A percentile compares a stretch with the other conserved stretches of the same genome.
phyloP scores from a whole-genome alignment of 37 sponge, comb jelly and placozoan species.

The Haliclona indistincta region DNA sequence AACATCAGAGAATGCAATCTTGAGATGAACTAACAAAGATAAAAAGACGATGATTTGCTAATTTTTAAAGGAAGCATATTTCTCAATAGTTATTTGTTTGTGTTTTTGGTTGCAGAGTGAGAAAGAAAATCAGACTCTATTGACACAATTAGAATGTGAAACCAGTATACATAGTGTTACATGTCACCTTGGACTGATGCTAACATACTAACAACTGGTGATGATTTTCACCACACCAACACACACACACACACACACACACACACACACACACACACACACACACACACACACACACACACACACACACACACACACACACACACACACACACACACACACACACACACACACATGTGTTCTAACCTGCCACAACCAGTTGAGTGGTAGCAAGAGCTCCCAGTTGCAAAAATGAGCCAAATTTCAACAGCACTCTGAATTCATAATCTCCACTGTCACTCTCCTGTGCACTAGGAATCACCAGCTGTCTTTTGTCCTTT shows the following conservation, averaged over 20 bases:
- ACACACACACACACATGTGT: too few relatives aligned
- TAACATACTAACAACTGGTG: background rate
- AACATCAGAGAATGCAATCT: too few relatives aligned
- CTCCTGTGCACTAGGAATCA: background rate
- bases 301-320: background rate
- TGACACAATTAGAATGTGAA: background rate
- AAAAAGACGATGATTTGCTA: too few relatives aligned
- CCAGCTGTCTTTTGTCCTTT: background rate
- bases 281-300: background rate
- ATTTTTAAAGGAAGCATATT: too few relatives aligned
- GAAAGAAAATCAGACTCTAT: background rate
- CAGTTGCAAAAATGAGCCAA: too few relatives aligned
- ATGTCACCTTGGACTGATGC: background rate
- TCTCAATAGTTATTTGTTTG: too few relatives aligned
- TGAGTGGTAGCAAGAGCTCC: too few relatives aligned
- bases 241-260: conserved; percentile 3
- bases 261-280: background rate
- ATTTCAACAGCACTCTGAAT: conserved; percentile 33
- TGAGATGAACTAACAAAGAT: too few relatives aligned
- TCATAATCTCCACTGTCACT: conserved; percentile 6
- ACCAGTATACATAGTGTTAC: background rate
- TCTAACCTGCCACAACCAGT: too few relatives aligned
- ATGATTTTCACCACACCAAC: background rate
- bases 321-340: too few relatives aligned
- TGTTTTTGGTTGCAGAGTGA: too few relatives aligned